Evolutionary conservation across 2,797 vertebrate species (phyloP), one percentile per base, ranked within the genome.

Genomic region (Falco columbarius): DNA sequence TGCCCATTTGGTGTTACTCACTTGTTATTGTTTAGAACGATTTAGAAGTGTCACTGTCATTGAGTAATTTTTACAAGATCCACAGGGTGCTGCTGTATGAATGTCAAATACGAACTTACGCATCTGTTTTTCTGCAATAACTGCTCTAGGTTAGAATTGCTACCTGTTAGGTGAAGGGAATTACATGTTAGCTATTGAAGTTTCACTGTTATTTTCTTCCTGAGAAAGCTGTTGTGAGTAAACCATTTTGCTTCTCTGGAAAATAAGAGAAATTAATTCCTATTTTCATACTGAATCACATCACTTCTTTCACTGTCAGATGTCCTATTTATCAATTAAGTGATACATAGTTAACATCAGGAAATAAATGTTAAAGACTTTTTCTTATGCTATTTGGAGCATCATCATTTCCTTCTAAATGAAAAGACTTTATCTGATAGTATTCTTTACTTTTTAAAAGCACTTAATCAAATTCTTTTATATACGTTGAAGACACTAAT

Each of bases 11-110:
- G 3, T 49, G 4, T 70, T 68, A 44, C 12, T 62, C 26, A 15
- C 16, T 22, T 16, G 26, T 6, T 51, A 30, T 79, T 66, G 54
- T 63, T 84, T 75, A 65, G 74, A 55, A 23, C 21, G n/a, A 47
- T 82, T 52, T 65, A 51, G 15, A 72, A 62, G 27, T 47, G 36
- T 70, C 51, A 55, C 15, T 14, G 36, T n/a, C 56, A 24, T 47
- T 75, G 54, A 65, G 68, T 83, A 71, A 67, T 90, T 83, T 89
- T 49, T 65, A 26, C 51, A 32, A 83, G 86, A 68, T 75, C 93
- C 91, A 72, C 79, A 68, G 72, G 87, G 79, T 94, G 93, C 62
- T 27, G 22, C 93, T 93, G 30, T 91, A 15, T 55, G 71, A 81
- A 68, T 3, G 2, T 72, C 23, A 44, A 22, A 74, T 75, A 58